Conservation (phyloP, 1,140 invertebrate species). For the Helicoverpa zea region DNA sequence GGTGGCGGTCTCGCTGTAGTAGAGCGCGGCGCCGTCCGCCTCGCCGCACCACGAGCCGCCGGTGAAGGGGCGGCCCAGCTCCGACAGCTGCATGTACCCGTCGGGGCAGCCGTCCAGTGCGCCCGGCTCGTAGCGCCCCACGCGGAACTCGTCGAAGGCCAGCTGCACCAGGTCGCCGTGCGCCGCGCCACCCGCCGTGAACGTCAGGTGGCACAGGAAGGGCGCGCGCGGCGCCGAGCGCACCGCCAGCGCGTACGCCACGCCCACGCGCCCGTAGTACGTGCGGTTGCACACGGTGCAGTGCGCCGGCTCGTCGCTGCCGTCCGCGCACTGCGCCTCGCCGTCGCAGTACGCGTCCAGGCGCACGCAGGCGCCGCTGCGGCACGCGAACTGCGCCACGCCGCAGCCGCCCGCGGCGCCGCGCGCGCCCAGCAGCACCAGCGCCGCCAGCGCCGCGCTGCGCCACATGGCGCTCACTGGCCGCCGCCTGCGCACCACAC, state of each 20-base stretch:
- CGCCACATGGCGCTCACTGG: constrained; percentile 9
- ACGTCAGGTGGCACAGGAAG: constrained; percentile 95
- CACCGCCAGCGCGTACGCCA: constrained; percentile 92
- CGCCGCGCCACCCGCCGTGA: constrained; percentile 94
- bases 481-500: not conserved
- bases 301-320: constrained; percentile 93
- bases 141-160: constrained; percentile 94
- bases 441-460: constrained; percentile 55
- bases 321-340: constrained; percentile 93
- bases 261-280: constrained; percentile 94
- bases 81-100: constrained; percentile 94
- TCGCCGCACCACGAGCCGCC: constrained; percentile 94
- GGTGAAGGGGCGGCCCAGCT: constrained; percentile 93
- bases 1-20: constrained; percentile 94
- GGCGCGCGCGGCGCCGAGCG: constrained; percentile 91
- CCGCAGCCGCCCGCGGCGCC: constrained; percentile 87
- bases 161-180: constrained; percentile 95
- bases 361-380: constrained; percentile 93
- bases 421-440: constrained; percentile 88
- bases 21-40: constrained; percentile 91
- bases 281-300: constrained; percentile 96
- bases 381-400: constrained; percentile 94
- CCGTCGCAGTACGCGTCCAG: constrained; percentile 95
- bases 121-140: constrained; percentile 91
- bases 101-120: constrained; percentile 91